Percentiles rank a stretch among this genome's conserved stretches.
phyloP scores from a whole-genome alignment of 1,140 invertebrate species.

The Neodiprion virginianus region DNA sequence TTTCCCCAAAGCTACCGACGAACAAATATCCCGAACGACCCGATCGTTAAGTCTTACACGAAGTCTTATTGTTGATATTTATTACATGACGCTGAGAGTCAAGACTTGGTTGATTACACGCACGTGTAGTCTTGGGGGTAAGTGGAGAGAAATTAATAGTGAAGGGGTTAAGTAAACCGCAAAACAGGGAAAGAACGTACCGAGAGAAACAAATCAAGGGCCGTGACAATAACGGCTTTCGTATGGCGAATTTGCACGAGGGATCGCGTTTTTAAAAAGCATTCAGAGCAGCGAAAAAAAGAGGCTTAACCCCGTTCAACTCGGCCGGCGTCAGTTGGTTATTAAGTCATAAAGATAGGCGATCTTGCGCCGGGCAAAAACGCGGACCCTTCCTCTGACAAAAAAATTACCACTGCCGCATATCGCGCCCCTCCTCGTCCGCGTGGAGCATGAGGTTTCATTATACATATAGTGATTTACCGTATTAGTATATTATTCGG shows the following conservation, averaged over 20 bases:
- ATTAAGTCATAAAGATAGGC: not conserved
- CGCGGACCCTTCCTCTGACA: not conserved
- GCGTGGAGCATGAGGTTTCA: too few relatives aligned
- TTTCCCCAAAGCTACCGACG: too few relatives aligned
- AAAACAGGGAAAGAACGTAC: too few relatives aligned
- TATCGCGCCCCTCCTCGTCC: too few relatives aligned
- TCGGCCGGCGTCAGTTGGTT: not conserved
- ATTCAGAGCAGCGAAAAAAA: not conserved
- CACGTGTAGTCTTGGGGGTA: constrained; percentile 18
- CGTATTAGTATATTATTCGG: too few relatives aligned
- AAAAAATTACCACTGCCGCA: not conserved
- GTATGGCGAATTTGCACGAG: not conserved
- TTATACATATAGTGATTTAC: too few relatives aligned
- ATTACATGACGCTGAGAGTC: too few relatives aligned
- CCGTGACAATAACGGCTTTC: not conserved
- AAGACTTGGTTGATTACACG: constrained; percentile 22
- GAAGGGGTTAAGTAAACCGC: not conserved
- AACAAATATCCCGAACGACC: too few relatives aligned
- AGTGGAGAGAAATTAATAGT: constrained; percentile 12
- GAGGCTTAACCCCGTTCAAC: not conserved
- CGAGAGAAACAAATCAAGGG: too few relatives aligned
- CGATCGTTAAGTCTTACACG: too few relatives aligned
- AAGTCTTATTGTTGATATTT: too few relatives aligned
- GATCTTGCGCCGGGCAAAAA: not conserved
- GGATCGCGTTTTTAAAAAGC: not conserved